Conservation (phyloP, 2,888 invertebrate genomes). For the Ophion slaviceki region DNA sequence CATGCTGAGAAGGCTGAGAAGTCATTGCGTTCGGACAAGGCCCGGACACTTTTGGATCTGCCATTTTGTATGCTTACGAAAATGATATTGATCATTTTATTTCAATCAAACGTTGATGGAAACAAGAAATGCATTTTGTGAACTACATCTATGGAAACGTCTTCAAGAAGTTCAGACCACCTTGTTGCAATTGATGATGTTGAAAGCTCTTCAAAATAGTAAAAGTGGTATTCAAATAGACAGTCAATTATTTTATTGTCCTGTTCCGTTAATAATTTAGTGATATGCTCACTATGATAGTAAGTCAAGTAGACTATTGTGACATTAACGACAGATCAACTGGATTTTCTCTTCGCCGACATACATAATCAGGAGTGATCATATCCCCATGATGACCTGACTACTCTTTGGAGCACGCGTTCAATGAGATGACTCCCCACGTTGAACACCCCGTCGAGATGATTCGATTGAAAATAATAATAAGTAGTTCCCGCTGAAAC, state of each 20-base stretch:
- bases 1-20: no score
- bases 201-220: neutral
- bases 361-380: neutral
- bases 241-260: neutral
- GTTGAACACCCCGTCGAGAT: slow-evolving; percentile 35
- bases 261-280: neutral
- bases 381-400: neutral
- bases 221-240: neutral
- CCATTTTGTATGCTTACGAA: neutral
- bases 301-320: neutral
- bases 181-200: neutral
- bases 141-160: no score
- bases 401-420: neutral
- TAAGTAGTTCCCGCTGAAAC: slow-evolving; percentile 32
- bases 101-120: neutral
- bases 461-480: slow-evolving; percentile 56
- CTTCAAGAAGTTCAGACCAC: no score
- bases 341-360: neutral
- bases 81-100: neutral
- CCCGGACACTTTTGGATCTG: neutral
- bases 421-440: neutral
- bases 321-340: neutral
- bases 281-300: neutral
- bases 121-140: neutral
- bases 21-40: no score